Conservation (phyloP, 2,113 vertebrate species). For the Notarius lentiginosus region DNA sequence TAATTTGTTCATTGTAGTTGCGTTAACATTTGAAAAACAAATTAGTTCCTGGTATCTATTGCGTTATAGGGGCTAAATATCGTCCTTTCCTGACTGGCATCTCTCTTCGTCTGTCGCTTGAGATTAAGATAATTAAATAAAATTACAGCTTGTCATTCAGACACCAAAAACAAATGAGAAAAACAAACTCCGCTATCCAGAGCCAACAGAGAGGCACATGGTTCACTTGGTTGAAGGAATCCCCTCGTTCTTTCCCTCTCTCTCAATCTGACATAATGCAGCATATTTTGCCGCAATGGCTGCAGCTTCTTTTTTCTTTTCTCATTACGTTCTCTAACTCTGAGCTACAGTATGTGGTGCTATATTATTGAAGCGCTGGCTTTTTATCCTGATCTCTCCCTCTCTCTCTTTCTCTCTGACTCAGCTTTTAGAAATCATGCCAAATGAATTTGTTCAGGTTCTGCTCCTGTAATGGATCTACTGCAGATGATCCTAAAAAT, state of each 20-base stretch:
- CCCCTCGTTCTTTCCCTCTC: not conserved
- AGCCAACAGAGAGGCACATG: not conserved
- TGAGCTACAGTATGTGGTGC: not conserved
- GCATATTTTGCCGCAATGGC: not conserved
- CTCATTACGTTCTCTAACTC: not conserved
- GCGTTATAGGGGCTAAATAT: too few species aligned
- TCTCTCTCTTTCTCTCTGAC: constrained; percentile 4
- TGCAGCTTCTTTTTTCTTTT: not conserved
- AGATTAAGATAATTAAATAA: too few species aligned
- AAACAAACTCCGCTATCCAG: not conserved
- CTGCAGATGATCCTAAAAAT: constrained; percentile 23
- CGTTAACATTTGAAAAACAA: too few species aligned
- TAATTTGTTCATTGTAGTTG: too few species aligned
- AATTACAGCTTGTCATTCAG: too few species aligned
- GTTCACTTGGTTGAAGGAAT: not conserved
- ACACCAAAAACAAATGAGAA: not conserved
- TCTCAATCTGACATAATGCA: not conserved
- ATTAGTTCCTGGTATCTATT: too few species aligned
- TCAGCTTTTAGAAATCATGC: constrained; percentile 22
- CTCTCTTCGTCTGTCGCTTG: too few species aligned
- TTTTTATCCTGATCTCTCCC: not conserved
- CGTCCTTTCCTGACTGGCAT: too few species aligned
- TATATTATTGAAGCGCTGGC: not conserved
- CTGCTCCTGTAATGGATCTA: constrained; percentile 2
- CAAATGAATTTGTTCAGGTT: constrained; percentile 20